Conservation (phyloP, 2,888 invertebrate genomes). For the Leucoma salicis region DNA sequence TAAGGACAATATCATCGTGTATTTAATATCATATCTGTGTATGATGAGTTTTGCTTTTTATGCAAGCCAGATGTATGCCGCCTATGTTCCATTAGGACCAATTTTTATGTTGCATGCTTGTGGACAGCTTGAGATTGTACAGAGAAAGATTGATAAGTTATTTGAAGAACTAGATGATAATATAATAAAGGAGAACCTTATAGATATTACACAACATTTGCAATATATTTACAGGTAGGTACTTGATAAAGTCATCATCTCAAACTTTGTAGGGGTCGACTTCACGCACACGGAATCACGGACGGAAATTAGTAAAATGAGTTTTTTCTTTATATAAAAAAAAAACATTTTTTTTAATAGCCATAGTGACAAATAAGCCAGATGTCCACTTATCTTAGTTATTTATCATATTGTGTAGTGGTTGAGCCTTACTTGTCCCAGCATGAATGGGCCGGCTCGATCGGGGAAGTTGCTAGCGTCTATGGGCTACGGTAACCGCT, state of each 20-base stretch:
- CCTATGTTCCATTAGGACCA: conserved; percentile 49
- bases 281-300: too few species aligned
- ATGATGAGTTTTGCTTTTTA: conserved; percentile 25
- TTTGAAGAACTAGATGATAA: conserved; percentile 29
- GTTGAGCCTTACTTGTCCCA: too few species aligned
- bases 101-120: conserved; percentile 53
- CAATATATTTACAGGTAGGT: conserved; percentile 41
- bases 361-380: too few species aligned
- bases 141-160: conserved; percentile 31
- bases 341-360: too few species aligned
- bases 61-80: conserved; percentile 32
- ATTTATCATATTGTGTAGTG: too few species aligned
- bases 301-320: too few species aligned
- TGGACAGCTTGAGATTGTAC: conserved; percentile 50
- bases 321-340: too few species aligned
- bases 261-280: too few species aligned
- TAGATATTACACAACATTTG: conserved; percentile 31
- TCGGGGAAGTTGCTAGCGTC: too few species aligned
- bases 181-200: conserved; percentile 31
- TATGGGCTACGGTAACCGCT: too few species aligned
- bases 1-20: conserved; percentile 32
- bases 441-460: too few species aligned
- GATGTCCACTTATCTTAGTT: too few species aligned
- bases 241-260: not conserved
- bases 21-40: conserved; percentile 10